Evolutionary conservation across 2,797 vertebrate species (phyloP), one percentile per base, ranked within the genome.

Genomic region (Sebastes oblongus): DNA sequence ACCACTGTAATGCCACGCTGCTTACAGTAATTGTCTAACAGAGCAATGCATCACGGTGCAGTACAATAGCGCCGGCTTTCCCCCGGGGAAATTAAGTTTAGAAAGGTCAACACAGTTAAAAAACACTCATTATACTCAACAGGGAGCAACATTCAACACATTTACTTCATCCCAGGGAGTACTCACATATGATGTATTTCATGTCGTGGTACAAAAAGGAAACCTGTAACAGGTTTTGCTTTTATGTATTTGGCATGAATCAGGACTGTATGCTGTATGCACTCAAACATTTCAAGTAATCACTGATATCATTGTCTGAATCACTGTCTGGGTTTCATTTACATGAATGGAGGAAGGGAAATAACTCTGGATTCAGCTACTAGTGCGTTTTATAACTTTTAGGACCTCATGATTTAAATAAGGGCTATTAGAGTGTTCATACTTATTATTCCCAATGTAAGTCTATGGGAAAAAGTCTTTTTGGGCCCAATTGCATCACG

Each of bases 41-140:
- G 34, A 73, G 78, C 77, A 24, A 56, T 65, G 60, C 77, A 68
- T 80, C 85, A 85, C 62, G 14, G 65, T 11, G 74, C 77, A 46
- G 75, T 20, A 78, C 82, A 86, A 80, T 34, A 73, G 75, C 56
- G 2, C 9, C 3, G 39, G 60, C 25, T 20, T 30, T 60, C 86
- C 77, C 80, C 80, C 1, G 0, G 86, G 88, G 84, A 91, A 90
- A 89, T 91, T 82, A 82, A 64, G 66, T 81, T 66, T 83, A 22
- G 84, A 86, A 88, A 88, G 78, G 78, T 64, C 85, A 66, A 66
- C 78, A 65, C 71, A 74, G 65, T 46, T 76, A 70, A 12, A 71
- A 80, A 84, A 75, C 46, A 61, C 39, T 66, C 39, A 59, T 76
- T 66, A 60, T 10, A 56, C 75, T 52, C 78, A 79, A 76, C 32